Conservation (phyloP, 2,888 invertebrate genomes). For the Microplitis manilae region DNA sequence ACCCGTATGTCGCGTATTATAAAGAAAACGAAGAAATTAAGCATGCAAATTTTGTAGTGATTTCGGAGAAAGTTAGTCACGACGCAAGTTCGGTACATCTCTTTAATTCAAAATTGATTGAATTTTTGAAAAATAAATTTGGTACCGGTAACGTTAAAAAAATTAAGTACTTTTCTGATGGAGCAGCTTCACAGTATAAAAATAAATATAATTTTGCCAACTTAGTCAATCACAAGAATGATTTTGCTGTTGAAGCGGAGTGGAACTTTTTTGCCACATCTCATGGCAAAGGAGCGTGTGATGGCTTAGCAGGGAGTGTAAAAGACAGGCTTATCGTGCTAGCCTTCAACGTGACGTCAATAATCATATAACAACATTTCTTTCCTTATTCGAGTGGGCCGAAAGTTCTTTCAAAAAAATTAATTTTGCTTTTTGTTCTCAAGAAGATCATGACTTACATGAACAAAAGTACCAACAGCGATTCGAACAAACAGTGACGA, state of each 20-base stretch:
- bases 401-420: not conserved
- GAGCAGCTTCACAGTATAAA: constrained; percentile 28
- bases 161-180: constrained; percentile 16
- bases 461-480: not conserved
- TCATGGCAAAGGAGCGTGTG: constrained; percentile 24
- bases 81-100: too few relatives aligned
- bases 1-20: too few relatives aligned
- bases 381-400: not conserved
- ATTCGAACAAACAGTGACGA: not conserved
- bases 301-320: constrained; percentile 21
- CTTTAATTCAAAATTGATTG: not conserved
- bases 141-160: constrained; percentile 8
- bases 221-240: not conserved
- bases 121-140: not conserved
- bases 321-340: not conserved
- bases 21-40: too few relatives aligned
- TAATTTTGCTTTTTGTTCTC: constrained; percentile 2
- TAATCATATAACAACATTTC: not conserved
- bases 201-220: constrained; percentile 21
- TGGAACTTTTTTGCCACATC: not conserved
- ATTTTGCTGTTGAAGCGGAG: constrained; percentile 16
- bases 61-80: too few relatives aligned
- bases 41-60: too few relatives aligned
- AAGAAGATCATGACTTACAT: not conserved
- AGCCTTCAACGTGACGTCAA: not conserved